Conservation (phyloP, 1,140 invertebrate species). For the Subanguina moxae region DNA sequence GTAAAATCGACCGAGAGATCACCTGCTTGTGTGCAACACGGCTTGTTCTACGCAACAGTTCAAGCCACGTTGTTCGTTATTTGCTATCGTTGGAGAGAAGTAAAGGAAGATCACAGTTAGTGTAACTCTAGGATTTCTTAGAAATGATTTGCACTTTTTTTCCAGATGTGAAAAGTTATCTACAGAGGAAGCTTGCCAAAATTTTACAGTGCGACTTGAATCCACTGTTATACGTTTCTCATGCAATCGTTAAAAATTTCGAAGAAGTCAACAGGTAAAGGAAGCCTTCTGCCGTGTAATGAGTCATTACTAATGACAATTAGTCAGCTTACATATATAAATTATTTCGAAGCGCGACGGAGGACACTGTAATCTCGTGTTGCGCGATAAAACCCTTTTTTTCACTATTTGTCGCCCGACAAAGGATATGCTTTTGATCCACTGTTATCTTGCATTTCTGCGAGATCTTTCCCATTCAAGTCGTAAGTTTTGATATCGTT, state of each 20-base stretch:
- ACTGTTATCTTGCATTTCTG: background rate
- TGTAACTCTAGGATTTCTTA: background rate
- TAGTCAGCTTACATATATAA: too few species aligned
- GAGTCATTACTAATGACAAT: too few species aligned
- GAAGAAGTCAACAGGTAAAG: conserved; percentile 34
- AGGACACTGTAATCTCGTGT: too few species aligned
- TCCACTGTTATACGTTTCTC: conserved; percentile 38
- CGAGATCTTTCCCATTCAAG: too few species aligned
- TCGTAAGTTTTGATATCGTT: too few species aligned
- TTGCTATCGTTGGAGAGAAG: conserved; percentile 45
- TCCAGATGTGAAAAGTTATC: conserved; percentile 31
- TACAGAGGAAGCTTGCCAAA: conserved; percentile 24
- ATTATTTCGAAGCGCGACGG: too few species aligned
- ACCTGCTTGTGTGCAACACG: conserved; percentile 29
- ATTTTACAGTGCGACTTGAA: conserved; percentile 44
- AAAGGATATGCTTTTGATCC: too few species aligned
- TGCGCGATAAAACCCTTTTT: too few species aligned
- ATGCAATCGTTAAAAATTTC: conserved; percentile 34
- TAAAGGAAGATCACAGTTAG: conserved; percentile 17
- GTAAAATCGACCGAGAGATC: conserved; percentile 4
- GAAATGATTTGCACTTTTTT: conserved; percentile 13
- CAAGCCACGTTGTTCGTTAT: conserved; percentile 40
- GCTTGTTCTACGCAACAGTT: conserved; percentile 43
- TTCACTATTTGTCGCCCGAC: too few species aligned
- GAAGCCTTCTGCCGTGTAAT: too few species aligned